Base-by-base conservation (phyloP, 2,888 invertebrate species). In the Melieria picta region DNA sequence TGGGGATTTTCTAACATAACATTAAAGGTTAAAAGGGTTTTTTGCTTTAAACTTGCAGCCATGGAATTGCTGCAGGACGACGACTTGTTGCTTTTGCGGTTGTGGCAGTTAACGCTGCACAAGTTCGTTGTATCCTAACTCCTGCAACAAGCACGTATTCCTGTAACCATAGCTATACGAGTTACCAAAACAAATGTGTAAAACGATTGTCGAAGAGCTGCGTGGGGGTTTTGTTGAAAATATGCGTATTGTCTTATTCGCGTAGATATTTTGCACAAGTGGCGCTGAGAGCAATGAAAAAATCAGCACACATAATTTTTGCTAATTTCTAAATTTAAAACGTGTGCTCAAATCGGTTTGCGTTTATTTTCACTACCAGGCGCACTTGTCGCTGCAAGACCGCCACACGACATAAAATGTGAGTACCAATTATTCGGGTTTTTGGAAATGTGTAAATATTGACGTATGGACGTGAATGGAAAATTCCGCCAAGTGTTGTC, bases 291-390 rank as follows among this genome's bases (percentile, higher is more conserved):
- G 30, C 30, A 30, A 30, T 30, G 30, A 2, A 30, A 30, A 30
- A 30, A 30, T 30, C 30, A 30, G 30, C 30, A 30, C 30, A 68
- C 60, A 69, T 69, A 72, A 75, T 70, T 79, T 82, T 84, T 84
- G 83, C 83, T 83, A 80, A 83, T 76, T 83, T 84, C 83, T 79
- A 76, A 83, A 83, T 84, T 84, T 84, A 84, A 84, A 80, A 73
- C 71, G 66, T 71, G 72, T 69, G 69, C 69, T 63, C 69, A 69
- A 69, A 69, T 63, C n/a, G 48, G 57, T 69, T 62, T 48, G 42
- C 61, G 43, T 52, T 43, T 45, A 47, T 42, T 50, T 61, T 4
- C 45, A 4, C 58, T 9, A 30, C 1, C 30, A 30, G 30, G 30
- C 30, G 30, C 30, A 30, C 30, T 9, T 46, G 42, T 16, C 30